Conservation (phyloP, 1,140 invertebrate genomes). For the Psix sp. region DNA sequence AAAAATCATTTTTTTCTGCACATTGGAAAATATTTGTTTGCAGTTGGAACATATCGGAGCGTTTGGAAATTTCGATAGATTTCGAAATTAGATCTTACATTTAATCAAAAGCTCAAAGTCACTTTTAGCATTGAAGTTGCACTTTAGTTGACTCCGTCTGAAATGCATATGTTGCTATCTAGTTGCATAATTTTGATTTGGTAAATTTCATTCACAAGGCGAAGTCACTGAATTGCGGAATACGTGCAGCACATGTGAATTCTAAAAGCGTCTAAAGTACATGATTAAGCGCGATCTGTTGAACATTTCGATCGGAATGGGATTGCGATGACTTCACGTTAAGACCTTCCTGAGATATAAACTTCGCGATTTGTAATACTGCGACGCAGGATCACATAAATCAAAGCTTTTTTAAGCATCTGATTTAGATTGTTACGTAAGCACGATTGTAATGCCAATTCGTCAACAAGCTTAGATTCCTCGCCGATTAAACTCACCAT, state of each 20-base stretch:
- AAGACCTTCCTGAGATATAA: constrained; percentile 33
- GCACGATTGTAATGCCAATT: constrained; percentile 1
- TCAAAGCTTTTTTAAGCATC: constrained; percentile 32
- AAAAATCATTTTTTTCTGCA: no score
- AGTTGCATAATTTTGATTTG: no score
- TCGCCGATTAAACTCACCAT: constrained; percentile 41
- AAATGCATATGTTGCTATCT: no score
- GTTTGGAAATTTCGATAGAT: no score
- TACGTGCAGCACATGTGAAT: constrained; percentile 40
- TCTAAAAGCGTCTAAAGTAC: constrained; percentile 44
- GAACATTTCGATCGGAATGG: constrained; percentile 34
- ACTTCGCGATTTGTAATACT: constrained; percentile 18
- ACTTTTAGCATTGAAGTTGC: no score
- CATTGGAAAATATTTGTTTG: no score
- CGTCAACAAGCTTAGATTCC: constrained; percentile 19
- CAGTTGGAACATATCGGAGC: no score
- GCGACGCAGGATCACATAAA: constrained; percentile 43
- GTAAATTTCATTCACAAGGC: constrained; percentile 23
- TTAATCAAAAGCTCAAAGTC: no score
- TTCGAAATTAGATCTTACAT: no score
- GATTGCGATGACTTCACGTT: constrained; percentile 35
- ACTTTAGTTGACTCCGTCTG: no score
- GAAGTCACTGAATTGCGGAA: constrained; percentile 22
- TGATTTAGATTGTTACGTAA: constrained; percentile 41
- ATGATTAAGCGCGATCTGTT: constrained; percentile 39